Percentiles rank a stretch among this genome's conserved stretches.
Conservation (phyloP, 2,113 vertebrate genomes). For the Myiopsitta monachus region DNA sequence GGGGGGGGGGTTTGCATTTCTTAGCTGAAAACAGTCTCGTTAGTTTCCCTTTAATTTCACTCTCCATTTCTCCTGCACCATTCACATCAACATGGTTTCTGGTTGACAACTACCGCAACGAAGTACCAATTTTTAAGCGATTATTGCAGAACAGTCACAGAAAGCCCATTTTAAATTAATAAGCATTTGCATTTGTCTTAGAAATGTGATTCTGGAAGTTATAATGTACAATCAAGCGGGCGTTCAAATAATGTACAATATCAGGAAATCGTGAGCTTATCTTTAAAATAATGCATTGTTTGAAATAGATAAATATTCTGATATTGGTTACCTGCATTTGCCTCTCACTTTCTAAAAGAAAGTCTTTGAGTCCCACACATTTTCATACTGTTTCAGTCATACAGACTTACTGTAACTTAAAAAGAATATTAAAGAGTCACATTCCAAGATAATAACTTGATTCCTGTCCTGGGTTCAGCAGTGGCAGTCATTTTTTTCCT, state of each 20-base stretch:
- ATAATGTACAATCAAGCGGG: not conserved
- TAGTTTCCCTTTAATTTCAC: slow-evolving; percentile 22
- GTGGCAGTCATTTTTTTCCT: not conserved
- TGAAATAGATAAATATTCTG: not conserved
- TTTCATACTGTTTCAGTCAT: not conserved
- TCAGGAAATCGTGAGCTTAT: not conserved
- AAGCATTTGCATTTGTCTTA: not conserved
- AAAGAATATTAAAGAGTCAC: not conserved
- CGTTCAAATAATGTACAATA: not conserved
- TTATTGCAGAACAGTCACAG: not conserved
- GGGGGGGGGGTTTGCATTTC: not conserved
- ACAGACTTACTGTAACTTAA: not conserved
- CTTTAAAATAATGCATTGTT: not conserved
- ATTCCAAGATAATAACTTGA: not conserved
- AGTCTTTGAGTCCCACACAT: not conserved
- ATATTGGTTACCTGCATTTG: not conserved
- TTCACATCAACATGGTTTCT: not conserved
- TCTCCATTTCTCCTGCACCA: not conserved
- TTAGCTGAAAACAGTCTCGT: not conserved
- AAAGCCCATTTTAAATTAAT: not conserved
- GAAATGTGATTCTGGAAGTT: not conserved
- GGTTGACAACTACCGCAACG: not conserved
- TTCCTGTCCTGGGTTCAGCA: not conserved
- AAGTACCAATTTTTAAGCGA: not conserved
- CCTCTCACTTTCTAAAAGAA: not conserved